A percentile compares a stretch with the other conserved stretches of the same genome.
Evolutionary conservation across 1,140 invertebrate genomes (phyloP).

Genomic region (Calliopsis andreniformis): DNA sequence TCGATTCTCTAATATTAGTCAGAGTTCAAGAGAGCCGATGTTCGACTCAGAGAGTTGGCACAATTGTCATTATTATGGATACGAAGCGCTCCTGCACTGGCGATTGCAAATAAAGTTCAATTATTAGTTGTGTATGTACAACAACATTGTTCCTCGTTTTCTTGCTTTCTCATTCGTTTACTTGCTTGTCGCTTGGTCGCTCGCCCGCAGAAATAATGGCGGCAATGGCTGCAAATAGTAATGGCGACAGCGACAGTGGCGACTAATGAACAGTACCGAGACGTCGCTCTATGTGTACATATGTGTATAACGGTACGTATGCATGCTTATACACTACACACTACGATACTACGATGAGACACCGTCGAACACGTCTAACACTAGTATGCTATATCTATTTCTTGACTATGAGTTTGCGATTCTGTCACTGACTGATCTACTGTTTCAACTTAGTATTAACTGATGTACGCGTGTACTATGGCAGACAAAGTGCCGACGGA

Average conservation of each 20-base stretch:
- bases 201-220: constrained; percentile 39
- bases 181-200: constrained; percentile 5
- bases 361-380: too few species aligned
- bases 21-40: not conserved
- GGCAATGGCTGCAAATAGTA: not conserved
- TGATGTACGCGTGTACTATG: too few species aligned
- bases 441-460: too few species aligned
- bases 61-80: not conserved
- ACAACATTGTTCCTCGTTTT: not conserved
- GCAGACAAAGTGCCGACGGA: too few species aligned
- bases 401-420: not conserved
- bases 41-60: not conserved
- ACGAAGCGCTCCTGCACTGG: not conserved
- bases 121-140: too few species aligned
- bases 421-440: not conserved
- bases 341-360: not conserved
- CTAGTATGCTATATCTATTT: too few species aligned
- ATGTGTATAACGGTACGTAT: too few species aligned
- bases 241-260: not conserved
- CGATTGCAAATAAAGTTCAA: not conserved
- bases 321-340: too few species aligned
- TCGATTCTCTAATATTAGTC: not conserved
- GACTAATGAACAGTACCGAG: not conserved
- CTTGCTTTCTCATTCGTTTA: constrained; percentile 3
- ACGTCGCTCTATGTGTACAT: constrained; percentile 20